Evolutionary conservation across 2,113 vertebrate genomes (phyloP).

Genomic region (Megaptera novaeangliae): DNA sequence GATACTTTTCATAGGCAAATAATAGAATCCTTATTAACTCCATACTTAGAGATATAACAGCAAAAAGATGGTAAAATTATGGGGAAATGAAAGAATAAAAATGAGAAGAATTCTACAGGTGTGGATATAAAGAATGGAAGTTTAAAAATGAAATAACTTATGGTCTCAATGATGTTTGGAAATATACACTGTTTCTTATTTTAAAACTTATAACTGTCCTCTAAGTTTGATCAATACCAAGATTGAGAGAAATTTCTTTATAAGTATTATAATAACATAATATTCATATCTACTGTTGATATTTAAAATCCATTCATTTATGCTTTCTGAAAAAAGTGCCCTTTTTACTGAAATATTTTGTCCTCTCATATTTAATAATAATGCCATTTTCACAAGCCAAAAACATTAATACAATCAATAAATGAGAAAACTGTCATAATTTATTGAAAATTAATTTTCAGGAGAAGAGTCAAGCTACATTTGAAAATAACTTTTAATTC

Average conservation of each 20-base stretch:
- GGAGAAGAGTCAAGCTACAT: background rate
- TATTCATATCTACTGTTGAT: background rate
- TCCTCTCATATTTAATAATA: background rate
- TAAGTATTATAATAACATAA: background rate
- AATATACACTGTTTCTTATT: background rate
- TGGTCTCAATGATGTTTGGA: background rate
- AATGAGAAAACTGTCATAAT: background rate
- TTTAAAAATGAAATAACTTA: background rate
- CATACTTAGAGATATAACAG: background rate
- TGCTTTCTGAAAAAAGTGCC: background rate
- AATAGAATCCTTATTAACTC: background rate
- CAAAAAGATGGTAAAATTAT: background rate
- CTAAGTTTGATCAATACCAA: background rate
- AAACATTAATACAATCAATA: background rate
- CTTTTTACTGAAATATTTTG: background rate
- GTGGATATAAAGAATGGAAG: background rate
- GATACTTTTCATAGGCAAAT: background rate
- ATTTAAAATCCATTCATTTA: background rate
- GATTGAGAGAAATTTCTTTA: background rate
- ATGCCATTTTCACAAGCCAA: background rate
- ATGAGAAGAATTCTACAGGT: background rate
- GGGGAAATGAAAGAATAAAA: background rate
- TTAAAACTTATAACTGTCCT: background rate
- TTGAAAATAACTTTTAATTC: background rate
- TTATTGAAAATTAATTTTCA: background rate